Percentiles rank a stretch among this genome's conserved stretches.
phyloP scores from a whole-genome alignment of 64 coral and sea anemone genomes.

The Hydrozoanthus tunicans region DNA sequence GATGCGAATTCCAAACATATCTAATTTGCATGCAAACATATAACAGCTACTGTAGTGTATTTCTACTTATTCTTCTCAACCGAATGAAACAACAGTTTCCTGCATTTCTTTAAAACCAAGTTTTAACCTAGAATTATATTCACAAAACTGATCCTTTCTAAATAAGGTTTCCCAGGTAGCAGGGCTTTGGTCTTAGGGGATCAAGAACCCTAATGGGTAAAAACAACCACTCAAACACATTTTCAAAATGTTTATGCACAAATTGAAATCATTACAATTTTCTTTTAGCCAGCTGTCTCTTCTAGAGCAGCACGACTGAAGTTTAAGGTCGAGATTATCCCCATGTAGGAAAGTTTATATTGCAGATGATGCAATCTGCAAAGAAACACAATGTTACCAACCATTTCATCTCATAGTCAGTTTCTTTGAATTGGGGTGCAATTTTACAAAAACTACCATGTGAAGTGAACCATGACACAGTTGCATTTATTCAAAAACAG shows the following conservation, averaged over 20 bases:
- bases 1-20: slow-evolving; percentile 6
- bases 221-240: slow-evolving; percentile 9
- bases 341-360: not conserved
- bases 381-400: not conserved
- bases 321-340: not conserved
- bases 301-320: not conserved
- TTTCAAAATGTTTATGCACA: slow-evolving; percentile 56
- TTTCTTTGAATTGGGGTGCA: not conserved
- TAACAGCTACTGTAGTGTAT: not conserved
- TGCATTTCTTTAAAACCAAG: no score
- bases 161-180: not conserved
- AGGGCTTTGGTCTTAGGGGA: not conserved
- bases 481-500: no score
- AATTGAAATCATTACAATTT: slow-evolving; percentile 35
- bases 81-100: not conserved
- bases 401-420: not conserved
- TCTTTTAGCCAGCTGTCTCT: slow-evolving; percentile 11
- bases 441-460: not conserved
- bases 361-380: not conserved
- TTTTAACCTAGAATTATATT: not conserved
- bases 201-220: not conserved
- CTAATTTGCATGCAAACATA: not conserved
- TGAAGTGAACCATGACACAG: slow-evolving; percentile 4
- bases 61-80: not conserved
- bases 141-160: not conserved